Base-by-base conservation (phyloP, 2,797 vertebrate genomes). In the Melanogrammus aeglefinus region DNA sequence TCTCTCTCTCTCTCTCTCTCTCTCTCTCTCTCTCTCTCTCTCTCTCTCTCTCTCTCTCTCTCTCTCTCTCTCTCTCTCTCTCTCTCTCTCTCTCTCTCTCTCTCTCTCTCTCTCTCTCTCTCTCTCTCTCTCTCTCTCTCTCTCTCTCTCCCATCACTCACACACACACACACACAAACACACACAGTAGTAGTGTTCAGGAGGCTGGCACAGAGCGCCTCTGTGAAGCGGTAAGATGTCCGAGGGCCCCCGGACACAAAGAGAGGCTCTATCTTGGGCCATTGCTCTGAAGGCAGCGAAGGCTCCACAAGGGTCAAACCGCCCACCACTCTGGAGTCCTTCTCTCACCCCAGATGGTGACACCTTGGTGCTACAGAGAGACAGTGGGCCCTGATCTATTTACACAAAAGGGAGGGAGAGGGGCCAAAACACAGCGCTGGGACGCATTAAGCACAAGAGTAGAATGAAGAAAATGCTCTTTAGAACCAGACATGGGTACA, bases 201-300 rank as follows among this genome's bases (percentile, higher is more conserved):
- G 92, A 83, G 93, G 85, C 92, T 92, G 94, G 93, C 93, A 95
- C 94, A 93, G 91, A 80, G 90, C 86, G 89, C 88, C 93, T 93
- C 94, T 93, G 92, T 78, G 86, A 77, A 83, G 85, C 73, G 76
- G 75, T 83, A 82, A 77, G 86, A 87, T 87, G 24, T 24, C 86
- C 88, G 88, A 86, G 89, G 76, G 81, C 82, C 44, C n/a, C 80
- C 74, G 0, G 1, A n/a, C 83, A 95, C 94, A 95, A 94, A 88
- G 90, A 88, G 90, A 82, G 78, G 77, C 92, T 91, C 90, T 94
- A 88, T 94, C 83, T 77, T 57, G 76, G 1, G 41, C 51, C 1
- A 78, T 85, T 83, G 89, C 86, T 86, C 79, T 77, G 84, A 88
- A 76, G 82, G 85, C 86, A 81, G 80, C 75, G n/a, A n/a, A n/a